These are phyloP conservation scores for Drosophila tripunctata DNA, from an alignment of 2,888 invertebrate species.

Conservation along the genomic window DNA sequence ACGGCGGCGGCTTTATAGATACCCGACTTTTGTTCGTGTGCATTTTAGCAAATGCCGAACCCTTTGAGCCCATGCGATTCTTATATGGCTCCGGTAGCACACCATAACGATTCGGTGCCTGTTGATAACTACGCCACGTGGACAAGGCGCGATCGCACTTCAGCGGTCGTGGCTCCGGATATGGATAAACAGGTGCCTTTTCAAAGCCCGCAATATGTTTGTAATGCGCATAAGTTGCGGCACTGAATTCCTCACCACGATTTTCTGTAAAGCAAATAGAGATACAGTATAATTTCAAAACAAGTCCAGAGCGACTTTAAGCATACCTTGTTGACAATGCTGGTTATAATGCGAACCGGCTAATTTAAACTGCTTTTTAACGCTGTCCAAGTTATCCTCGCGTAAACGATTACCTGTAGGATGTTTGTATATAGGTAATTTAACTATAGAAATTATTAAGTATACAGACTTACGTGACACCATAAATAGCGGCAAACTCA, in stretches of 20 bases:
- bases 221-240: slow-evolving; percentile 40
- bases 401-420: slow-evolving; percentile 60
- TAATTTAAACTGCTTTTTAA: slow-evolving; percentile 53
- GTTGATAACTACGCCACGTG: slow-evolving; percentile 55
- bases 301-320: fast-evolving
- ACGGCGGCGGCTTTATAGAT: slow-evolving; percentile 33
- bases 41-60: slow-evolving; percentile 64
- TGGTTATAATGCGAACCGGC: slow-evolving; percentile 58
- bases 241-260: slow-evolving; percentile 31
- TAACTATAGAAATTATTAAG: neutral
- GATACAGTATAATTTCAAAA: no score
- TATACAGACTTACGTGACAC: slow-evolving; percentile 63
- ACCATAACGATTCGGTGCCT: slow-evolving; percentile 78
- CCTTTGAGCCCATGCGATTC: slow-evolving; percentile 52
- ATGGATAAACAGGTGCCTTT: slow-evolving; percentile 21
- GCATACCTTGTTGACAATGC: slow-evolving; percentile 44
- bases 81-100: slow-evolving; percentile 47
- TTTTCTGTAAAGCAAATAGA: slow-evolving; percentile 59
- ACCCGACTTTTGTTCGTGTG: slow-evolving; percentile 42
- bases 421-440: neutral
- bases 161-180: slow-evolving; percentile 47
- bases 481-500: slow-evolving; percentile 77
- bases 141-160: slow-evolving; percentile 44
- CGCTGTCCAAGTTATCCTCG: slow-evolving; percentile 38
- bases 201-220: slow-evolving; percentile 55